Percentiles rank a stretch among this genome's conserved stretches.
phyloP scores from a whole-genome alignment of 1,140 invertebrate species.

The Drosophila bipectinata region DNA sequence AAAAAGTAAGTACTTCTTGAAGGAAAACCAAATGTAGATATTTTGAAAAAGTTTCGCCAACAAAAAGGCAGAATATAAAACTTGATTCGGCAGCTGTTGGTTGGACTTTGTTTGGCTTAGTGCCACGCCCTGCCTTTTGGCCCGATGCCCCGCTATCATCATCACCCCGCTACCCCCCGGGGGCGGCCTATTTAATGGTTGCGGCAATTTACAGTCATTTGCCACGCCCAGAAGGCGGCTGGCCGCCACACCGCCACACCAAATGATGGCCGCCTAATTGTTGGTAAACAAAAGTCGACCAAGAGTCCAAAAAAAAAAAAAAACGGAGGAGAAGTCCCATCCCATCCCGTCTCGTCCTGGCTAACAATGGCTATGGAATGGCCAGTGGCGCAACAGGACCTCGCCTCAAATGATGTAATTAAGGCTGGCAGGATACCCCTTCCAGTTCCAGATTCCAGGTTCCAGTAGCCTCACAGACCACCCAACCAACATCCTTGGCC shows the following conservation, averaged over 20 bases:
- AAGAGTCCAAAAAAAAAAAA: slow-evolving; percentile 5
- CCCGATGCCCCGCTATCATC: slow-evolving; percentile 4
- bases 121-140: slow-evolving; percentile 21
- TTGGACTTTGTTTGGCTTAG: slow-evolving; percentile 29
- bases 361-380: slow-evolving; percentile 45
- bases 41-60: not conserved
- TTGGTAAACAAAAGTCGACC: slow-evolving; percentile 73
- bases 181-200: slow-evolving; percentile 52
- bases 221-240: slow-evolving; percentile 55
- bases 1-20: not conserved
- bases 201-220: slow-evolving; percentile 71
- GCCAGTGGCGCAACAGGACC: slow-evolving; percentile 64
- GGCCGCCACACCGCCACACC: slow-evolving; percentile 19
- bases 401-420: slow-evolving; percentile 77
- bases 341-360: not conserved
- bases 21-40: not conserved
- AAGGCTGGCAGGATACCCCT: slow-evolving; percentile 51
- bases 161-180: slow-evolving; percentile 15
- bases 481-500: slow-evolving; percentile 10
- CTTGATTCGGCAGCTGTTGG: slow-evolving; percentile 13
- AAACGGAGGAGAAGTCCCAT: not conserved
- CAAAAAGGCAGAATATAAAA: slow-evolving; percentile 9
- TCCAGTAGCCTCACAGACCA: not conserved
- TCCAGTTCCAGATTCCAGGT: not conserved
- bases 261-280: slow-evolving; percentile 67